Base-by-base conservation (phyloP, 2,888 invertebrate genomes). In the Cheilosia variabilis region DNA sequence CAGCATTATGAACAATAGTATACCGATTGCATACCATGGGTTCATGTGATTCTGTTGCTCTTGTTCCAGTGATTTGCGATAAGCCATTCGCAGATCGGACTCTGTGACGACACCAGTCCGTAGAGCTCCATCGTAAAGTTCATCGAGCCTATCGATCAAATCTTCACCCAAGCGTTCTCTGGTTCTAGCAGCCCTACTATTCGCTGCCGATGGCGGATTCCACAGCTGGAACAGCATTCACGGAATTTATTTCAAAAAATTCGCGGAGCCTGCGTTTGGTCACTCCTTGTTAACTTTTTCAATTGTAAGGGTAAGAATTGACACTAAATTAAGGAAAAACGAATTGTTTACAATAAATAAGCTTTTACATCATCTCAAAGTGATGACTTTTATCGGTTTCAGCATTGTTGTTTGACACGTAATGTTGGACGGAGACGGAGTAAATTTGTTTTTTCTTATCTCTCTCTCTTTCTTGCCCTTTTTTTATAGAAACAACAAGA, bases 1-100 rank as follows among this genome's bases (percentile, higher is more conserved):
- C 7, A 92, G 83, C 89, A 92, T 88, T 47, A 92, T 90, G 17
- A 92, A 92, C 24, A 90, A 88, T 19, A 92, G 88, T 19, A 92
- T 90, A 7, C 91, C 91, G 50, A 91, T 79, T 0, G 90, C 88
- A 65, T 89, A 91, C 90, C 92, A 91, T 10, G 90, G 87, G 82
- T 90, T 91, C 1, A 90, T 73, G 1, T 90, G 88, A 78, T 91
- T 91, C 5, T 90, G 89, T 15, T 88, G 89, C 22, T 89, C 89
- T n/a, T 88, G 87, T 65, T 91, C 89, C 2, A 91, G 88, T 0
- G 90, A 90, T 52, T 90, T 90, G 4, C 89, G 88, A 75, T 91
- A 92, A 0, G 91, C 92, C 69, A 91, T 91, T 52, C 90, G 89
- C 50, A 92, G 87, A 78, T 92, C 92, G 2, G 88, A 87, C 9